Conservation (phyloP, 92 coral and sea anemone genomes). For the Muricea muricata region DNA sequence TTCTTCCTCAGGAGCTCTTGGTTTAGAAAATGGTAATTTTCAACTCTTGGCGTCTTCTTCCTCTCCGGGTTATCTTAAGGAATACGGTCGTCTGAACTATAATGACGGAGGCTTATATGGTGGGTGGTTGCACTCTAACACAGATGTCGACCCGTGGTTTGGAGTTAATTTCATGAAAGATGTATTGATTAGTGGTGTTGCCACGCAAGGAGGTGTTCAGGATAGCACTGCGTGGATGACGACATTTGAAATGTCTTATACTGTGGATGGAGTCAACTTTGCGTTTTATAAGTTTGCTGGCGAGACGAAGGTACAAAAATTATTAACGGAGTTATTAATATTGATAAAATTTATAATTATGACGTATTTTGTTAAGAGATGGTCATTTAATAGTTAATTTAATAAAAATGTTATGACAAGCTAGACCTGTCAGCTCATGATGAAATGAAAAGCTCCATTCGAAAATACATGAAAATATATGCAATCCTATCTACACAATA, state of each 20-base stretch:
- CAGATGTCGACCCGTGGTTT: constrained; percentile 6
- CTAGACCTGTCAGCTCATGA: too few species aligned
- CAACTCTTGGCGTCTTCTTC: neutral
- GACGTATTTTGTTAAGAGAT: too few species aligned
- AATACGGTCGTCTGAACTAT: neutral
- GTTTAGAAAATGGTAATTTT: neutral
- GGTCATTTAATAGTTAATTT: too few species aligned
- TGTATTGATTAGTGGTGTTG: neutral
- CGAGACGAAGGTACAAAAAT: neutral
- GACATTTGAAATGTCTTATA: neutral
- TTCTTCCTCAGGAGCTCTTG: neutral
- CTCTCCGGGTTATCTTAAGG: neutral
- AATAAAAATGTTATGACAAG: too few species aligned
- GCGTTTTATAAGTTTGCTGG: neutral
- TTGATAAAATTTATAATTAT: too few species aligned
- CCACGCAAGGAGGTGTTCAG: neutral
- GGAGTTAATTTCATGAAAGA: neutral
- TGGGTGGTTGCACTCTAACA: neutral
- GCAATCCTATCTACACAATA: too few species aligned
- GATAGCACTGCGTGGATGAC: neutral
- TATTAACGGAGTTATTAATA: too few species aligned
- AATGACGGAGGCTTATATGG: neutral
- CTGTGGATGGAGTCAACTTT: constrained; percentile 1
- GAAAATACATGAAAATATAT: too few species aligned
- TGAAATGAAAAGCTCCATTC: too few species aligned